Evolutionary conservation across 2,888 invertebrate species (phyloP), one percentile per base, ranked within the genome.

Genomic region (Synanthedon andrenaeformis): DNA sequence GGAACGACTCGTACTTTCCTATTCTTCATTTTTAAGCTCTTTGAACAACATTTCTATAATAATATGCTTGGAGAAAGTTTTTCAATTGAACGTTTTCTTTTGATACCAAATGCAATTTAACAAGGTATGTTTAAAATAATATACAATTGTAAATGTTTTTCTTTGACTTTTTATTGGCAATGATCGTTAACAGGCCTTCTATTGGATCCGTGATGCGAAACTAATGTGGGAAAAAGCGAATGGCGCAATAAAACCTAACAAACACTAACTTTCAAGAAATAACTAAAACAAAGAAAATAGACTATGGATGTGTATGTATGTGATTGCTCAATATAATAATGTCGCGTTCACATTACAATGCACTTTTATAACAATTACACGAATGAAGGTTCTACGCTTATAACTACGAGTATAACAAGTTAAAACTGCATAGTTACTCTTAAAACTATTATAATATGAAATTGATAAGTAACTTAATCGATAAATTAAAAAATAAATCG

Each of bases 11-110:
- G 35, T 35, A 35, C 8, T 35, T 35, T 35, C 35, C 35, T 35
- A 35, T 35, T 57, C 55, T 57, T 50, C 53, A 54, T 57, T 57
- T 54, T 54, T 49, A 45, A 50, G 52, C 53, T 52, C 51, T 55
- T 51, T 52, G 48, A 42, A 45, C 50, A 51, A 53, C 17, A 23
- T 54, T 51, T 17, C 52, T 51, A 51, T 56, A 54, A 54, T 52
- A 52, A 56, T 52, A 51, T 42, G 53, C 35, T 45, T 6, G 45
- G 48, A 45, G 14, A n/a, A 45, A 54, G 23, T 51, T 11, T 42
- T 53, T 45, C 42, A 11, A 50, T 42, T 17, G 19, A 41, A 54
- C 28, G 4, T 45, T 45, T 45, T 45, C 45, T 45, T 45, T 45
- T 45, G n/a, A 45, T 45, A 13, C 45, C 42, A 12, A 45, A 48